Conservation (phyloP, 1,140 invertebrate genomes). For the Xylocopa sonorina region DNA sequence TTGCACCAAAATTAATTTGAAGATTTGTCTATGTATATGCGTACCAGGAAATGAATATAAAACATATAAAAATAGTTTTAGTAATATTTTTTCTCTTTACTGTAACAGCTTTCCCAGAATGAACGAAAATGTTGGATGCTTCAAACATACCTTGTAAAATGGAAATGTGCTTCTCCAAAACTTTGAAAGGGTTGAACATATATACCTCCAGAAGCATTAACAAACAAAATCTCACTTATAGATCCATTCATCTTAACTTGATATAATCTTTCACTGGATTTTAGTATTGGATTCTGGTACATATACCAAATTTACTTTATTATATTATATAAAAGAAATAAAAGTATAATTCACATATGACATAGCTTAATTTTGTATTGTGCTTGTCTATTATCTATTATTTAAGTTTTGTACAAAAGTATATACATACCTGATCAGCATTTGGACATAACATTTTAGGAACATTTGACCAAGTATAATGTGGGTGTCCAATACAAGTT, state of each 20-base stretch:
- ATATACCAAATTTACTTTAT: not conserved
- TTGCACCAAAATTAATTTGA: conserved; percentile 62
- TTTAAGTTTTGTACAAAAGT: not conserved
- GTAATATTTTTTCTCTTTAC: not conserved
- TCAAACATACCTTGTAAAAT: conserved; percentile 70
- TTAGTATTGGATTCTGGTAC: conserved; percentile 69
- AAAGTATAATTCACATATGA: not conserved
- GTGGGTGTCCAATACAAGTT: conserved; percentile 72
- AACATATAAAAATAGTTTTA: conserved; percentile 12
- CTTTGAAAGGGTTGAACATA: conserved; percentile 79
- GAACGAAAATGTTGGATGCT: conserved; percentile 20
- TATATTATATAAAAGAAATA: conserved; percentile 5
- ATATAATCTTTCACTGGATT: conserved; percentile 78
- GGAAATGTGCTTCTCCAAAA: conserved; percentile 77
- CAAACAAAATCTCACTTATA: conserved; percentile 62
- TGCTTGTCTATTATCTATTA: not conserved
- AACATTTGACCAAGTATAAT: conserved; percentile 75
- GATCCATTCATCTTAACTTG: conserved; percentile 57
- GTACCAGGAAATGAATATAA: conserved; percentile 7
- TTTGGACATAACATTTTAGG: conserved; percentile 75
- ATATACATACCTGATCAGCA: conserved; percentile 72
- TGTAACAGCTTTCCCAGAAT: conserved; percentile 15
- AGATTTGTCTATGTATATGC: conserved; percentile 69
- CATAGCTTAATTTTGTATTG: conserved; percentile 2
- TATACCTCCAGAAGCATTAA: conserved; percentile 78